Evolutionary conservation across 2,888 invertebrate species (phyloP).

Genomic region (Gasteruption jaculator): DNA sequence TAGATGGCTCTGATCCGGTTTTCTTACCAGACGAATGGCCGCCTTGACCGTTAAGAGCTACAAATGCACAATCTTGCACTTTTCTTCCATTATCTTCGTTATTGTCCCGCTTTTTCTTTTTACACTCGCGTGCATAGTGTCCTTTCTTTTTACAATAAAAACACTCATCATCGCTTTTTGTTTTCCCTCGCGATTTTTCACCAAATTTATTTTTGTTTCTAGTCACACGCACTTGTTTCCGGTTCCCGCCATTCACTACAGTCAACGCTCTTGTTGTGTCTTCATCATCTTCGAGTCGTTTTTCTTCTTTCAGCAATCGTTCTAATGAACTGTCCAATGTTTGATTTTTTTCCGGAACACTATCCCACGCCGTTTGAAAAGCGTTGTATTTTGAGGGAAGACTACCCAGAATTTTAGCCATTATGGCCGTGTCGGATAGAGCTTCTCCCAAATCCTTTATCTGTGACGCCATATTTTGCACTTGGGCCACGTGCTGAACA

Average conservation of each 20-base stretch:
- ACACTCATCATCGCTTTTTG: constrained; percentile 12
- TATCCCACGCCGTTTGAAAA: constrained; percentile 18
- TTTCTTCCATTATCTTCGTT: constrained; percentile 3
- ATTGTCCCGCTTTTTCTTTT: constrained; percentile 12
- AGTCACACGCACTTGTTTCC: neutral
- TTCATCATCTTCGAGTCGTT: constrained; percentile 11
- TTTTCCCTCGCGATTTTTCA: constrained; percentile 7
- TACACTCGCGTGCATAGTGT: constrained; percentile 18
- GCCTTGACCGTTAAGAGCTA: constrained; percentile 6
- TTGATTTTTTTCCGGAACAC: constrained; percentile 15
- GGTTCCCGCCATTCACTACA: neutral
- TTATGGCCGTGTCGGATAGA: constrained; percentile 15
- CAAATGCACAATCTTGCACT: constrained; percentile 15
- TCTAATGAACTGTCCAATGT: constrained; percentile 23
- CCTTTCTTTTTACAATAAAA: constrained; percentile 17
- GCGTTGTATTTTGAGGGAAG: constrained; percentile 18
- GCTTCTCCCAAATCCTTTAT: constrained; percentile 18
- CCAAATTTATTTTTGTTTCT: neutral
- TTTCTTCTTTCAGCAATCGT: constrained; percentile 24
- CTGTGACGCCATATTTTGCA: constrained; percentile 19
- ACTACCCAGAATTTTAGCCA: constrained; percentile 18
- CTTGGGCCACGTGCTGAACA: constrained; percentile 7
- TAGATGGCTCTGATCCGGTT: neutral
- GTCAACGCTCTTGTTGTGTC: constrained; percentile 13
- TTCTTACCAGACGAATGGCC: neutral